Evolutionary conservation across 2,888 invertebrate genomes (phyloP).

Genomic region (Drosophila melanosoma): DNA sequence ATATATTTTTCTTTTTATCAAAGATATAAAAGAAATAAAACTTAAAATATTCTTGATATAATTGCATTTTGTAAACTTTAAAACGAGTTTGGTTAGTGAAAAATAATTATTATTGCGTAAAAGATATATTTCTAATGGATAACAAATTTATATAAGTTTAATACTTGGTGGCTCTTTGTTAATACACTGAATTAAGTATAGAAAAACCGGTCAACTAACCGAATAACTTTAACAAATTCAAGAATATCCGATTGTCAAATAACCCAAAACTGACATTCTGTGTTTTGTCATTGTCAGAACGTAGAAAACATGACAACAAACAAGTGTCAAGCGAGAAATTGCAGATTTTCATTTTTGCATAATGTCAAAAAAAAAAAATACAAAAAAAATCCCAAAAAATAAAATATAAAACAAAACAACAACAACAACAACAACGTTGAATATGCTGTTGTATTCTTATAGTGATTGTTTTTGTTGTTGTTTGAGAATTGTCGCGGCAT

Average conservation of each 20-base stretch:
- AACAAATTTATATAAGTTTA: not conserved
- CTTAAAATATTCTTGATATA: not conserved
- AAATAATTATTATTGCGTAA: not conserved
- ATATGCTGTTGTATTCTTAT: constrained; percentile 11
- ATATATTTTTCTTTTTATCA: not conserved
- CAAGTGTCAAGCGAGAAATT: constrained; percentile 72
- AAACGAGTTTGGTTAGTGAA: not conserved
- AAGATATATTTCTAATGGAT: not conserved
- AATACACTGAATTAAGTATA: not conserved
- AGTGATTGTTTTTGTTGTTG: constrained; percentile 24
- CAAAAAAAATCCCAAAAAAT: constrained; percentile 5
- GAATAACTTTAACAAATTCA: not conserved
- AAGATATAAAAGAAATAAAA: not conserved
- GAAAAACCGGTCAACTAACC: not conserved
- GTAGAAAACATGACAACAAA: constrained; percentile 74
- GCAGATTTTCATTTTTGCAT: constrained; percentile 78
- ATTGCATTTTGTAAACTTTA: not conserved
- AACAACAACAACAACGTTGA: constrained; percentile 20
- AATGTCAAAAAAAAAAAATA: constrained; percentile 45
- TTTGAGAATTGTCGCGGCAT: constrained; percentile 54
- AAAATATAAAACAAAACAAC: not conserved
- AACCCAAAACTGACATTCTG: constrained; percentile 6
- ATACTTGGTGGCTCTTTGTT: not conserved
- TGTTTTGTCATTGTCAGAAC: constrained; percentile 40
- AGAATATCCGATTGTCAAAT: not conserved